phyloP scores from a whole-genome alignment of 2,797 vertebrate species.

The Podarcis lilfordi region DNA sequence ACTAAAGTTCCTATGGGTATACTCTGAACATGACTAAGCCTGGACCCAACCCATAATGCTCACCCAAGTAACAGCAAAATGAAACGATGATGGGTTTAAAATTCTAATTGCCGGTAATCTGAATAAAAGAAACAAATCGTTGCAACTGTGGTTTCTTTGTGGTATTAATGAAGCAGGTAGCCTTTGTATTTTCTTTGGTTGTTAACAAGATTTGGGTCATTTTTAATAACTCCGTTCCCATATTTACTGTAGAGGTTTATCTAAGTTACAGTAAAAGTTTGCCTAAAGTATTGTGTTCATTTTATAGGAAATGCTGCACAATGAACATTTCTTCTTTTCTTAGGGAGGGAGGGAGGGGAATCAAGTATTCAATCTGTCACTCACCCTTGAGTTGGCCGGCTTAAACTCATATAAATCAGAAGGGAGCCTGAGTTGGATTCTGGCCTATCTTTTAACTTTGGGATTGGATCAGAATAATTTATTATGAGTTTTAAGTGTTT shows the following conservation, averaged over 20 bases:
- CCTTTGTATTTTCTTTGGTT: not conserved
- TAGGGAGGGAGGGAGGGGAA: not conserved
- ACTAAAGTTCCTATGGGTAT: too few species aligned
- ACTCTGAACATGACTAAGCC: too few species aligned
- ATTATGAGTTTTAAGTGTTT: constrained; percentile 28
- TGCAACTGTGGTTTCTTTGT: not conserved
- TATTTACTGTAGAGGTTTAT: fast-evolving
- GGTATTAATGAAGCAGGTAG: not conserved
- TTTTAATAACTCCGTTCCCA: not conserved
- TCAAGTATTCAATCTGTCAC: not conserved
- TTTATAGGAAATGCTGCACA: not conserved
- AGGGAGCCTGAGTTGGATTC: not conserved
- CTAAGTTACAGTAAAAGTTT: not conserved
- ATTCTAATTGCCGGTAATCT: too few species aligned
- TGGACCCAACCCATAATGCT: not conserved
- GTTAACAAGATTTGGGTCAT: not conserved
- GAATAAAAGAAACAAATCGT: not conserved
- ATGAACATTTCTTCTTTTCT: not conserved
- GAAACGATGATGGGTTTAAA: not conserved
- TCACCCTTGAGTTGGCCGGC: not conserved
- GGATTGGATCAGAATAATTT: constrained; percentile 9
- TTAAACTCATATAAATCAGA: not conserved
- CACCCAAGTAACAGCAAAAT: not conserved
- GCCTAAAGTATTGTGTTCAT: not conserved
- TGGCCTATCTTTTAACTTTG: not conserved